Evolutionary conservation across 2,113 vertebrate genomes (phyloP), one percentile per base, ranked within the genome.

Genomic region (Scolopax mira): DNA sequence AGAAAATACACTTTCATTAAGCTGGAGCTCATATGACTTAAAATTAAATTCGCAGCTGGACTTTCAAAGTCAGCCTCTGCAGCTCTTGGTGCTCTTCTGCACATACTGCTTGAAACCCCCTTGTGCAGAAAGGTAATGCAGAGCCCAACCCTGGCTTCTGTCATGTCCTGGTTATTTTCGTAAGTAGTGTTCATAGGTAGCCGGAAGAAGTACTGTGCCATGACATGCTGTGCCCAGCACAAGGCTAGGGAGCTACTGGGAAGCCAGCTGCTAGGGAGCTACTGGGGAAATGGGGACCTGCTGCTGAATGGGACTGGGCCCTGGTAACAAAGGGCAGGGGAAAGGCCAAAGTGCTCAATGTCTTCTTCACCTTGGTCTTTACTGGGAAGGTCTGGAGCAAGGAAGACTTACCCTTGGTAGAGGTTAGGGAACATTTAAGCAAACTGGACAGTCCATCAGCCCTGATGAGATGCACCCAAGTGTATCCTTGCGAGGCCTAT

Each of bases 1-100:
- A 78, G 89, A 75, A 97, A 95, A 95, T 73, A 81, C 33, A 67
- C 52, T 93, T 94, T 70, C 64, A 77, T 61, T 88, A 77, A 79
- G 74, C 87, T 83, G 25, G 39, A 67, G 18, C 41, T 75, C 52
- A 21, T 85, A 90, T 49, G 35, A 44, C 88, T 88, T 82, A 73
- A 85, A 94, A 91, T 84, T 89, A 89, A 81, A 87, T 93, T 93
- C 3, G 1, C 87, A 91, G 71, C 79, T 89, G 88, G 87, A 94
- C 94, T 90, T 90, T 66, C 77, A 62, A 79, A 94, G 78, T 54
- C 85, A 85, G 54, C 65, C 62, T 89, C 89, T 79, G 78, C 57
- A 85, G 57, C 77, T 90, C 90, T n/a, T 30, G 35, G 37, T 75
- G 62, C 58, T 66, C 82, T 90, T 92, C 51, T 93, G 92, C 58